Evolutionary conservation across 2,888 invertebrate species (phyloP), one percentile per base, ranked within the genome.

Genomic region (Hanleya hanleyi): DNA sequence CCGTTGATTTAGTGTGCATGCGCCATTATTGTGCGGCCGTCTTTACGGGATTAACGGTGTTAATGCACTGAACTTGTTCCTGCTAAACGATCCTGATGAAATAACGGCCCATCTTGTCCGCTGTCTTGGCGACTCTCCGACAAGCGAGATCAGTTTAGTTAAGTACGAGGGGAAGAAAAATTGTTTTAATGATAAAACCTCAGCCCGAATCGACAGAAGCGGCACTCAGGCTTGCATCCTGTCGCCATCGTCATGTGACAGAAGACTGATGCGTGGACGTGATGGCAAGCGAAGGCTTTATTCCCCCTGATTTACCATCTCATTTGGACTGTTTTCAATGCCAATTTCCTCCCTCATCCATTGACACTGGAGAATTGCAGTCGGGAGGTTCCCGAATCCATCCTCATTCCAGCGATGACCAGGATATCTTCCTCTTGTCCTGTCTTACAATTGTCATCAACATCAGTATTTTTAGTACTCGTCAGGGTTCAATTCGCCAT

Each of bases 191-290:
- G 47, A 2, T 47, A 22, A n/a, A n/a, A n/a, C n/a, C n/a, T n/a
- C n/a, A n/a, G n/a, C n/a, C n/a, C n/a, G n/a, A 47, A 47, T 72
- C 70, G 67, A 32, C 22, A 73, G 73, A 70, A 73, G 70, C 50
- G 71, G 73, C 78, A 78, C 78, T 78, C 76, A 76, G 71, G 38
- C 62, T 33, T 32, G 29, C 32, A 57, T 57, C 57, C 57, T 57
- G 57, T 32, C 57, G 22, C 12, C 41, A 22, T 57, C 26, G 26
- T 32, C 22, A 15, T 15, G 26, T 57, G 57, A 57, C 57, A 57
- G 57, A 57, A 29, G 57, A 57, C 26, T 32, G 22, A 57, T 22
- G 22, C 26, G n/a, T n/a, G n/a, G n/a, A n/a, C n/a, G n/a, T n/a
- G n/a, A n/a, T n/a, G n/a, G n/a, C 15, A 26, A 57, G 57, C 32